phyloP scores from a whole-genome alignment of 2,888 invertebrate genomes.

The Nycteola revayana region DNA sequence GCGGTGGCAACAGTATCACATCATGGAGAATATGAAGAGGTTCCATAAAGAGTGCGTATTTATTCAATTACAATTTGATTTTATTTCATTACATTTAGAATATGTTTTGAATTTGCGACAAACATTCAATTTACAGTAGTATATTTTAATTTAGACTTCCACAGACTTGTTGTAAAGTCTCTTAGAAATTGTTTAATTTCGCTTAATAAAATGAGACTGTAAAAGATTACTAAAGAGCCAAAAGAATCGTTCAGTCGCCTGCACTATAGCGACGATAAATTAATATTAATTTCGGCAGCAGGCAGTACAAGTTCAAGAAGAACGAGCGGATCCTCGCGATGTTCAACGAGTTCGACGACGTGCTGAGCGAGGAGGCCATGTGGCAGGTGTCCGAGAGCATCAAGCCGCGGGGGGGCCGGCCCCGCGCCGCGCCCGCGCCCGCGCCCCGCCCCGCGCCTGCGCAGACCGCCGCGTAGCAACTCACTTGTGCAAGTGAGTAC shows the following conservation, averaged over 20 bases:
- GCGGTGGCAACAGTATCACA: constrained; percentile 99
- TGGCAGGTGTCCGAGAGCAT: constrained; percentile 99
- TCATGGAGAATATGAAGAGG: constrained; percentile 98
- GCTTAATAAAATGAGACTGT: too few relatives aligned
- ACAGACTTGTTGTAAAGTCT: too few relatives aligned
- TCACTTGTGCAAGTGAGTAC: too few relatives aligned
- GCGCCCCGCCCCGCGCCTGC: constrained; percentile 31
- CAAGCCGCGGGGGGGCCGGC: constrained; percentile 91
- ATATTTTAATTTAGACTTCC: too few relatives aligned
- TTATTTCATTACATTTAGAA: too few relatives aligned
- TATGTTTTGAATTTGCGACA: too few relatives aligned
- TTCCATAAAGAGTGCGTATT: constrained; percentile 95
- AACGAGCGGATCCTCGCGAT: constrained; percentile 96
- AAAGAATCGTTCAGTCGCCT: too few relatives aligned
- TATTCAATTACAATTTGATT: too few relatives aligned
- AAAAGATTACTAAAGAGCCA: too few relatives aligned
- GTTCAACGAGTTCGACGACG: constrained; percentile 98
- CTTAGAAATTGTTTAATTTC: too few relatives aligned
- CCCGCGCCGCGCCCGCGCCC: constrained; percentile 50
- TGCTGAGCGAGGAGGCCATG: constrained; percentile 97
- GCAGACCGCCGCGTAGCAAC: constrained; percentile 35
- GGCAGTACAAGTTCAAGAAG: constrained; percentile 95
- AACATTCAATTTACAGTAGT: too few relatives aligned
- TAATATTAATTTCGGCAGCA: constrained; percentile 54
- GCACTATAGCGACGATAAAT: constrained; percentile 3